Percentiles rank a stretch among this genome's conserved stretches.
phyloP scores from a whole-genome alignment of 1,140 invertebrate genomes.

The Drosophila miranda region DNA sequence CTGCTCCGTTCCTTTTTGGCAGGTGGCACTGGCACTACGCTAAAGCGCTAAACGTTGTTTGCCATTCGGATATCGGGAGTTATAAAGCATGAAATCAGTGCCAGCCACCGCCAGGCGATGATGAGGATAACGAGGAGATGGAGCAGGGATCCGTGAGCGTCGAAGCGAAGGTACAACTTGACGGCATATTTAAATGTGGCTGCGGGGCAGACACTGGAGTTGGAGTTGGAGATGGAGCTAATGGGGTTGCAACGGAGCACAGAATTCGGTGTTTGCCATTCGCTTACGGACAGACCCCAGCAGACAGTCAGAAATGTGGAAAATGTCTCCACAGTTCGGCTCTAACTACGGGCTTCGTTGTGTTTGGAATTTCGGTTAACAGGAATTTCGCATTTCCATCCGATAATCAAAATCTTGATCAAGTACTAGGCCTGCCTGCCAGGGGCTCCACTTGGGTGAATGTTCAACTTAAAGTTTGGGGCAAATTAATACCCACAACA shows the following conservation, averaged over 20 bases:
- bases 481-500: slow-evolving; percentile 28
- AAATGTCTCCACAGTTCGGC: slow-evolving; percentile 50
- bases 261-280: slow-evolving; percentile 34
- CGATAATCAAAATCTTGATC: slow-evolving; percentile 75
- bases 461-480: slow-evolving; percentile 31
- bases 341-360: background rate
- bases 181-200: slow-evolving; percentile 76
- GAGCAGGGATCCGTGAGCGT: slow-evolving; percentile 27
- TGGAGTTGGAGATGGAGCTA: slow-evolving; percentile 15
- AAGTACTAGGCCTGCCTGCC: slow-evolving; percentile 47
- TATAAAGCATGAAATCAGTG: slow-evolving; percentile 80
- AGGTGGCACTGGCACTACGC: slow-evolving; percentile 59
- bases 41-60: slow-evolving; percentile 80
- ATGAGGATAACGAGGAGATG: slow-evolving; percentile 25
- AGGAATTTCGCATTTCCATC: slow-evolving; percentile 73
- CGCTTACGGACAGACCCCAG: slow-evolving; percentile 29
- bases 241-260: background rate
- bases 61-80: slow-evolving; percentile 77
- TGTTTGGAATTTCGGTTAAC: slow-evolving; percentile 64
- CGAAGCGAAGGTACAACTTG: slow-evolving; percentile 57
- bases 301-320: slow-evolving; percentile 74
- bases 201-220: slow-evolving; percentile 53
- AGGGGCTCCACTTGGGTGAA: slow-evolving; percentile 16
- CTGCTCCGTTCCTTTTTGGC: background rate
- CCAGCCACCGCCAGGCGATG: slow-evolving; percentile 47